Percentiles rank a stretch among this genome's conserved stretches.
These are phyloP conservation scores for Crax fasciolata DNA, from an alignment of 2,797 vertebrate genomes.

Conservation along the genomic window DNA sequence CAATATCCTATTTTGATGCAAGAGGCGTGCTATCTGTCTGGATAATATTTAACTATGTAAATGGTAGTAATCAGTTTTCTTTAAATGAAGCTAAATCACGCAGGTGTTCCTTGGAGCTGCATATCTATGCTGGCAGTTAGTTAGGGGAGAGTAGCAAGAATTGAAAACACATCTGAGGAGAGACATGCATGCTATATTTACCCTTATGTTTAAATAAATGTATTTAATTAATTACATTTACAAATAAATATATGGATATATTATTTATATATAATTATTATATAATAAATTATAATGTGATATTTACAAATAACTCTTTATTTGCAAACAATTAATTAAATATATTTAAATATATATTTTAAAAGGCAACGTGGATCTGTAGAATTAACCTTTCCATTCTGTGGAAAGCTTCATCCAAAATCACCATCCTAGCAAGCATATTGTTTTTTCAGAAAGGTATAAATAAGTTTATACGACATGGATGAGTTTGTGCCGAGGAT, in stretches of 20 bases:
- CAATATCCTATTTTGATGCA: constrained; percentile 2
- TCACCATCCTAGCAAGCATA: background rate
- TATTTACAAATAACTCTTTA: too few relatives aligned
- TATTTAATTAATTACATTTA: too few relatives aligned
- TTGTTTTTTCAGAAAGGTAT: background rate
- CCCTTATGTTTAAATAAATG: background rate
- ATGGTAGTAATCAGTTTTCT: background rate
- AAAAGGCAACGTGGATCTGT: background rate
- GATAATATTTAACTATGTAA: background rate
- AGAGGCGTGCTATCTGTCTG: background rate
- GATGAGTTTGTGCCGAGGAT: background rate
- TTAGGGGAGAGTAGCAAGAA: background rate
- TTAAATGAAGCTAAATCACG: constrained; percentile 5
- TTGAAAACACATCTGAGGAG: background rate
- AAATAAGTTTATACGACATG: accelerated
- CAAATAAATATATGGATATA: too few relatives aligned
- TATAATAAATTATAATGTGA: too few relatives aligned
- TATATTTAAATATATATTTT: too few relatives aligned
- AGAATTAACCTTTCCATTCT: background rate
- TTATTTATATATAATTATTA: too few relatives aligned
- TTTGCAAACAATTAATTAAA: too few relatives aligned
- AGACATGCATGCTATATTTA: background rate
- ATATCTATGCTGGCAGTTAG: background rate
- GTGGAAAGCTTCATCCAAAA: background rate
- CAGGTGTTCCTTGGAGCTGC: background rate